Evolutionary conservation across 2,113 vertebrate species (phyloP).

Genomic region (Colinus virginianus): DNA sequence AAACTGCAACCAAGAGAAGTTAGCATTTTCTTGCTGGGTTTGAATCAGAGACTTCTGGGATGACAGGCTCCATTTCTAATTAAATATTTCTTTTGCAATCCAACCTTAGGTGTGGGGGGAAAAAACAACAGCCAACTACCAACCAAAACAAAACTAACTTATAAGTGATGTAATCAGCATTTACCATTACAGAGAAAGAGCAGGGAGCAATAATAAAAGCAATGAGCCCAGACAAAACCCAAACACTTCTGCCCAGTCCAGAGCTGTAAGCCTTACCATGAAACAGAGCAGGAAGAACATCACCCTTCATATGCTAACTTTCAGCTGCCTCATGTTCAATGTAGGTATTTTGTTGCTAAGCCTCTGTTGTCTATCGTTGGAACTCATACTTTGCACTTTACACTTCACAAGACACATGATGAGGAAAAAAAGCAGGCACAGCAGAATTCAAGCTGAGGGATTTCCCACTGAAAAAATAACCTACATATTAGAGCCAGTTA

Average conservation of each 20-base stretch:
- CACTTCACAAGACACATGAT: neutral
- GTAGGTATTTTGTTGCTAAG: neutral
- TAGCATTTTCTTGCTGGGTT: neutral
- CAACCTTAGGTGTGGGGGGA: neutral
- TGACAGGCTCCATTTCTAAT: neutral
- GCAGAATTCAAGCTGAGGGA: neutral
- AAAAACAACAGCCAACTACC: too few relatives aligned
- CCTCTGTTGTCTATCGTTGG: neutral
- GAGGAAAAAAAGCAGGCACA: neutral
- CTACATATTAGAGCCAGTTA: neutral
- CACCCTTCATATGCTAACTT: neutral
- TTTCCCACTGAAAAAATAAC: neutral
- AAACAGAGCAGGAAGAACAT: neutral
- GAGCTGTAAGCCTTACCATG: neutral
- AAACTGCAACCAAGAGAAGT: neutral
- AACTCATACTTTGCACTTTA: neutral
- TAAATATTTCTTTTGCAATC: neutral
- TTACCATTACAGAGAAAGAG: neutral
- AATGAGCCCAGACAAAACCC: neutral
- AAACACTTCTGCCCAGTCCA: neutral
- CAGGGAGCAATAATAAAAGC: neutral
- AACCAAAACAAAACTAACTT: neutral
- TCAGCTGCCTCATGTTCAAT: neutral
- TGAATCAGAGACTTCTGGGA: neutral
- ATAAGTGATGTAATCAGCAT: neutral